phyloP scores from a whole-genome alignment of 2,797 vertebrate species.

The Cygnus olor region DNA sequence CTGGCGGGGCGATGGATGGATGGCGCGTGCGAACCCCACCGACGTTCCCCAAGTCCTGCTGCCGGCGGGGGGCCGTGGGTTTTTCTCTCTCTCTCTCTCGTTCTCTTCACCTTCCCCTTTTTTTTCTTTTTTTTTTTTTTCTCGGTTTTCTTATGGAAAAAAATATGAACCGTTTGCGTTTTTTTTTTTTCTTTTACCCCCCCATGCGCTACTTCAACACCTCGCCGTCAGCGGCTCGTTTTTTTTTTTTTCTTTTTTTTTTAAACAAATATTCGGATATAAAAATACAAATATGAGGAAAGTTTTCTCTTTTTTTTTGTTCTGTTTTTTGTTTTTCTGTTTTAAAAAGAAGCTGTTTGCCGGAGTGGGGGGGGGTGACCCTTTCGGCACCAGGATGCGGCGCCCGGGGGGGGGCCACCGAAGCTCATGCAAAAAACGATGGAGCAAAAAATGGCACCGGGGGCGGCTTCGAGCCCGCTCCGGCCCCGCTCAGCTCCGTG shows the following conservation, averaged over 20 bases:
- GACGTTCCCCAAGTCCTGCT: neutral
- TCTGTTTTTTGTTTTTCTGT: constrained; percentile 53
- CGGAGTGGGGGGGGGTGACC: constrained; percentile 81
- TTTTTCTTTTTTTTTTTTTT: neutral
- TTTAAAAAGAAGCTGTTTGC: constrained; percentile 92
- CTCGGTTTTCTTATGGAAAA: constrained; percentile 79
- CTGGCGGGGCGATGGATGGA: constrained; percentile 9
- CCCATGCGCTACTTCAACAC: constrained; percentile 87
- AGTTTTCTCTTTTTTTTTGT: constrained; percentile 19
- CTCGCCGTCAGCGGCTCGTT: constrained; percentile 68
- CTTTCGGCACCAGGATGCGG: constrained; percentile 83
- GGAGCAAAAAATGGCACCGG: constrained; percentile 80
- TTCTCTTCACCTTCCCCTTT: neutral
- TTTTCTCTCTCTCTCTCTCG: neutral
- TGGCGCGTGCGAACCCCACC: neutral
- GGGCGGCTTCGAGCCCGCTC: neutral
- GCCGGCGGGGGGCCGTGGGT: neutral
- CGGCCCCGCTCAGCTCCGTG: neutral
- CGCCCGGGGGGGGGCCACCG: constrained; percentile 80
- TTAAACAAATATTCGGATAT: constrained; percentile 99
- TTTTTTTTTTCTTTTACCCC: constrained; percentile 44
- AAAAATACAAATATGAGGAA: constrained; percentile 96
- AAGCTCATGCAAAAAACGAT: constrained; percentile 96
- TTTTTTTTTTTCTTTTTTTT: too few species aligned
- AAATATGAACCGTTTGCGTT: constrained; percentile 71